These are phyloP conservation scores for Scolanthus callimorphus DNA, from an alignment of 92 coral and sea anemone genomes.

Conservation along the genomic window DNA sequence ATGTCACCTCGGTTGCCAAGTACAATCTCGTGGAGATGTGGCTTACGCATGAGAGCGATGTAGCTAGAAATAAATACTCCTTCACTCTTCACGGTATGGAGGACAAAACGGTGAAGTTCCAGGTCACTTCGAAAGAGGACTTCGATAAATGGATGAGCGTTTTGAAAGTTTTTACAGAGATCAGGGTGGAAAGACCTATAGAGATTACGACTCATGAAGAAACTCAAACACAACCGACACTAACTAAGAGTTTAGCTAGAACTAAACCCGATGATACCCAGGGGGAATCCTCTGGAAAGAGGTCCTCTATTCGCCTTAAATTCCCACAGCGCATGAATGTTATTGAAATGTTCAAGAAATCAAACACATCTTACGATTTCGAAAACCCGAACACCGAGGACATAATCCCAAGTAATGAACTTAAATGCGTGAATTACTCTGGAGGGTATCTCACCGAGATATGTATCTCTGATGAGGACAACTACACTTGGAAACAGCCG, in stretches of 20 bases:
- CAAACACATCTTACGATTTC: conserved; percentile 71
- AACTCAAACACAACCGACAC: conserved; percentile 14
- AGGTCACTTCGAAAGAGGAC: conserved; percentile 57
- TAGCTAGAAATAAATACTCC: conserved; percentile 51
- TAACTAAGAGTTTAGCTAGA: conserved; percentile 44
- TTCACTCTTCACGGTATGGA: conserved; percentile 67
- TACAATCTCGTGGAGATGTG: conserved; percentile 80
- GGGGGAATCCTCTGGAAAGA: conserved; percentile 45
- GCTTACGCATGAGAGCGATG: conserved; percentile 61
- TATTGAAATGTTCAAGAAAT: conserved; percentile 66
- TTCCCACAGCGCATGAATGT: conserved; percentile 71
- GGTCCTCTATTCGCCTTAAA: conserved; percentile 68
- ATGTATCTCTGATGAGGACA: conserved; percentile 35
- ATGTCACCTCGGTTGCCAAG: conserved; percentile 48
- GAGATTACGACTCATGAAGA: conserved; percentile 11
- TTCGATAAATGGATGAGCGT: conserved; percentile 78
- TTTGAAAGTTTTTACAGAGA: conserved; percentile 61
- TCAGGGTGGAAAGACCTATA: conserved; percentile 52
- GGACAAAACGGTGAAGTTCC: conserved; percentile 51
- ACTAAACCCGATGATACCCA: conserved; percentile 55
- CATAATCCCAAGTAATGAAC: conserved; percentile 37
- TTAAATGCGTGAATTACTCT: conserved; percentile 56
- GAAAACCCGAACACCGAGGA: conserved; percentile 40
- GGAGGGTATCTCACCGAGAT: conserved; percentile 73
- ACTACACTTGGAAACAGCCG: conserved; percentile 32